These are phyloP conservation scores for Centruroides sculpturatus DNA, from an alignment of 1,140 invertebrate genomes.

Conservation along the genomic window DNA sequence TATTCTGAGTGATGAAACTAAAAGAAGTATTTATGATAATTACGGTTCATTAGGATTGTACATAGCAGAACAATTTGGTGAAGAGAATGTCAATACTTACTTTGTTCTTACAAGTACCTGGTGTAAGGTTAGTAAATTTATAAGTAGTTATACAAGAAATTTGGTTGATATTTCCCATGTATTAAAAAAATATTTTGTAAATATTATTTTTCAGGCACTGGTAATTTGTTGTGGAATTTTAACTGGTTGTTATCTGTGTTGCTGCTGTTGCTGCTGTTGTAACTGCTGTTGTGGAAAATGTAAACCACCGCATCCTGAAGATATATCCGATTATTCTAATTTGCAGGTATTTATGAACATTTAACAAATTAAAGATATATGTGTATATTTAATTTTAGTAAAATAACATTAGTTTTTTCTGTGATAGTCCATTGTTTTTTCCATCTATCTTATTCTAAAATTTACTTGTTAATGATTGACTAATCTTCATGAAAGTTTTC, in stretches of 20 bases:
- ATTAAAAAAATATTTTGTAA: too few species aligned
- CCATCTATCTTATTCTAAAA: too few species aligned
- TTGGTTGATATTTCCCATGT: too few species aligned
- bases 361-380: too few species aligned
- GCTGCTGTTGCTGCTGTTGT: conserved; percentile 73
- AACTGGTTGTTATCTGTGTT: conserved; percentile 77
- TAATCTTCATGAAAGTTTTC: too few species aligned
- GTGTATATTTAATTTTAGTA: too few species aligned
- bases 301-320: conserved; percentile 72
- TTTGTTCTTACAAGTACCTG: conserved; percentile 87
- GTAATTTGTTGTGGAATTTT: conserved; percentile 70
- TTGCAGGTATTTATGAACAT: too few species aligned
- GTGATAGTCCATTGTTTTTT: too few species aligned
- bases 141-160: too few species aligned
- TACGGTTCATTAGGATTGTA: conserved; percentile 87
- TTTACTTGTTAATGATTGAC: too few species aligned
- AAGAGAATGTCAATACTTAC: conserved; percentile 88
- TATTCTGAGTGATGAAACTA: conserved; percentile 75
- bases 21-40: conserved; percentile 90
- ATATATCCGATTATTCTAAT: conserved; percentile 24
- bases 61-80: conserved; percentile 89
- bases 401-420: too few species aligned
- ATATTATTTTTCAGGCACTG: conserved; percentile 46
- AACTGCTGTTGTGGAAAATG: conserved; percentile 97
- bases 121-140: conserved; percentile 52